A percentile compares a stretch with the other conserved stretches of the same genome.
phyloP scores from a whole-genome alignment of 2,888 invertebrate species.

The Hydroisotoma schaefferi region DNA sequence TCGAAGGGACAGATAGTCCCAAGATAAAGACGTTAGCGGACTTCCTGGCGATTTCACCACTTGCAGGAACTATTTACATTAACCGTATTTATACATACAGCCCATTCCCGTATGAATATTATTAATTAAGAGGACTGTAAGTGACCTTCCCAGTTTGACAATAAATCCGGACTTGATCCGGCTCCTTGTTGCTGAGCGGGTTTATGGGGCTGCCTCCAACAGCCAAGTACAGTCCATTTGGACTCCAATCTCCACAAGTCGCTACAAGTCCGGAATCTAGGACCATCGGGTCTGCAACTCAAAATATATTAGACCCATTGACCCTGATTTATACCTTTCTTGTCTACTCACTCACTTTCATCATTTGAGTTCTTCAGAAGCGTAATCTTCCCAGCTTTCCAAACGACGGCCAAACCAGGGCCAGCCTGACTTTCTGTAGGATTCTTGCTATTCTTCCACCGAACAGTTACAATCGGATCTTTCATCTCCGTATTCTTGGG shows the following conservation, averaged over 20 bases:
- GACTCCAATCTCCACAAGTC: constrained; percentile 42
- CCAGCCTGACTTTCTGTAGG: constrained; percentile 23
- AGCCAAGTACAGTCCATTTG: constrained; percentile 39
- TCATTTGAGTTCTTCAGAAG: constrained; percentile 27
- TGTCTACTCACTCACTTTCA: constrained; percentile 23
- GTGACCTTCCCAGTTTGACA: constrained; percentile 22
- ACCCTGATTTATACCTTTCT: constrained; percentile 7
- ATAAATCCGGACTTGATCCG: constrained; percentile 39
- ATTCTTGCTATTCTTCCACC: constrained; percentile 39
- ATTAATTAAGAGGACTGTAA: background rate
- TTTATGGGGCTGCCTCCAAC: constrained; percentile 33
- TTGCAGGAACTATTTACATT: constrained; percentile 67
- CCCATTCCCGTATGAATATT: background rate
- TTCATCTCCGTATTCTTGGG: too few relatives aligned
- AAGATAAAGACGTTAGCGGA: constrained; percentile 84
- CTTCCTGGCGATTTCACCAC: constrained; percentile 89
- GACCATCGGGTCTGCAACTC: constrained; percentile 35
- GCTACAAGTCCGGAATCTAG: constrained; percentile 28
- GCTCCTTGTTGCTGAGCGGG: constrained; percentile 12
- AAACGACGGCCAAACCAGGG: constrained; percentile 41
- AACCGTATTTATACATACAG: background rate
- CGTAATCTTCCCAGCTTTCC: constrained; percentile 40
- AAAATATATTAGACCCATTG: too few relatives aligned
- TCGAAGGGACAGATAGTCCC: constrained; percentile 68
- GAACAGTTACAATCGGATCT: constrained; percentile 44